phyloP scores from a whole-genome alignment of 2,113 vertebrate genomes.

The Thinocorus orbignyianus region DNA sequence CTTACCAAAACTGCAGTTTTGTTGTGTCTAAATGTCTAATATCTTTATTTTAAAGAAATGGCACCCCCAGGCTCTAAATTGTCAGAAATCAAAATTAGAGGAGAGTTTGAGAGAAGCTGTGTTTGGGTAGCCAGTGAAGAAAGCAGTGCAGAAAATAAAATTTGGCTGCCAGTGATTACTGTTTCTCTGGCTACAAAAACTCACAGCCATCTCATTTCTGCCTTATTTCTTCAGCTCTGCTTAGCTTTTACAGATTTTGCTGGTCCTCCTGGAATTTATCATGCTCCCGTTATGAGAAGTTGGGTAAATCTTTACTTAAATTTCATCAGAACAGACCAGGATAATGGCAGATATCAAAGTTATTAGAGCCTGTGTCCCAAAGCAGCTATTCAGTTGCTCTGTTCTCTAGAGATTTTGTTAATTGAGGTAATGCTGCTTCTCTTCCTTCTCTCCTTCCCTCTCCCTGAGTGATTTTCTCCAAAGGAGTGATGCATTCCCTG shows the following conservation, averaged over 20 bases:
- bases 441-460: not conserved
- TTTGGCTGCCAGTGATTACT: not conserved
- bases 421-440: not conserved
- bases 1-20: not conserved
- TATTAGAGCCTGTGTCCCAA: not conserved
- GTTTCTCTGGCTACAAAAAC: not conserved
- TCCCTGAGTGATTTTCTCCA: not conserved
- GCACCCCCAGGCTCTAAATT: not conserved
- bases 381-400: not conserved
- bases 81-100: not conserved
- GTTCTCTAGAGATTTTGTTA: not conserved
- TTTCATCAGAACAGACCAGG: not conserved
- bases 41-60: not conserved
- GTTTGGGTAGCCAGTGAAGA: not conserved
- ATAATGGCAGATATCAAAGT: not conserved
- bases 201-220: not conserved
- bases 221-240: not conserved
- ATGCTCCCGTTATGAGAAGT: not conserved
- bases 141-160: not conserved
- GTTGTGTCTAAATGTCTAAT: not conserved
- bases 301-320: constrained; percentile 26
- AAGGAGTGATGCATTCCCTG: not conserved
- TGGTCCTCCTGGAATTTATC: not conserved
- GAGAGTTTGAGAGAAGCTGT: not conserved
- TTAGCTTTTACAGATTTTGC: not conserved